A percentile compares a stretch with the other conserved stretches of the same genome.
Conservation (phyloP, 2,113 vertebrate species). For the Chaenogobius annularis region DNA sequence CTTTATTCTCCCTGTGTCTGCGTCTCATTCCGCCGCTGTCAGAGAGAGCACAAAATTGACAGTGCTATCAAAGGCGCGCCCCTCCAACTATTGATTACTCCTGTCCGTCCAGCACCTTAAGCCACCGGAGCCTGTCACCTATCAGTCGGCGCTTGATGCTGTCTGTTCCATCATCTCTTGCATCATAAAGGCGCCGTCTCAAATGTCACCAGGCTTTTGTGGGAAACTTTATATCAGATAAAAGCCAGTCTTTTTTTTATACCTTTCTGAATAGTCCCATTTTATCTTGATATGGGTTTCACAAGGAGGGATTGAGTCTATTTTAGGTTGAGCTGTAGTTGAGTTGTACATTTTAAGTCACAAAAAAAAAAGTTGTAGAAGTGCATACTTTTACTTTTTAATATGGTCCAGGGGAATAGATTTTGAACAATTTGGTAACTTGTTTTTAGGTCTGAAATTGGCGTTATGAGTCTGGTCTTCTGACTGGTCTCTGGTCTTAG, state of each 20-base stretch:
- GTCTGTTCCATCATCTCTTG: constrained; percentile 49
- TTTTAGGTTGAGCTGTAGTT: constrained; percentile 5
- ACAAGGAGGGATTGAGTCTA: not conserved
- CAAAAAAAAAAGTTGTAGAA: too few relatives aligned
- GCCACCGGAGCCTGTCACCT: constrained; percentile 68
- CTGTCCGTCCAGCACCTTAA: constrained; percentile 64
- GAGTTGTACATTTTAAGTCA: too few relatives aligned
- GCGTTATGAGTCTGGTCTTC: too few relatives aligned
- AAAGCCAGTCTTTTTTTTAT: constrained; percentile 28
- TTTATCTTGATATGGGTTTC: constrained; percentile 27
- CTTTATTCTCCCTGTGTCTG: constrained; percentile 26
- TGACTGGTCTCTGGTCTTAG: too few relatives aligned
- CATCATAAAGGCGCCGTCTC: constrained; percentile 32
- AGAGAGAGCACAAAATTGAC: constrained; percentile 54
- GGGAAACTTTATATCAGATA: constrained; percentile 49
- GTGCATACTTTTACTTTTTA: too few relatives aligned
- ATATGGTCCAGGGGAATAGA: too few relatives aligned
- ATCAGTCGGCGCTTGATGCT: constrained; percentile 51
- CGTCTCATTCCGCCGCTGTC: constrained; percentile 46
- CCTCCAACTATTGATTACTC: constrained; percentile 64
- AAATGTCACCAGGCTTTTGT: constrained; percentile 54
- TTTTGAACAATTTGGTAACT: too few relatives aligned
- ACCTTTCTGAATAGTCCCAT: constrained; percentile 30
- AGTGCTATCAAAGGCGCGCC: constrained; percentile 63
- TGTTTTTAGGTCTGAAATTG: too few relatives aligned